These are phyloP conservation scores for Antedon mediterranea DNA, from an alignment of 53 echinoderm and acorn worm species.

Conservation along the genomic window DNA sequence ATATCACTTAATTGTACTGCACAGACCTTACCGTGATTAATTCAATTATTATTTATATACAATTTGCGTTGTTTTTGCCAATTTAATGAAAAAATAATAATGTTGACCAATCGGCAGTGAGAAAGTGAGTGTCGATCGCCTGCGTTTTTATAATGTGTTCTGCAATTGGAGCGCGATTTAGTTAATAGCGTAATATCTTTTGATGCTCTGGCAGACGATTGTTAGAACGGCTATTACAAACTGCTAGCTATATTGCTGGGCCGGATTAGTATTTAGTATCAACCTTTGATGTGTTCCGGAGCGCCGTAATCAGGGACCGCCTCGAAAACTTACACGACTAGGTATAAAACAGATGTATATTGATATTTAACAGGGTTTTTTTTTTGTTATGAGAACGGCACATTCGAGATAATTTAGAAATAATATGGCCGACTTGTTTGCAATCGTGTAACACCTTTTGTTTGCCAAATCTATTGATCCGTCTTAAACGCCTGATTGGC, in stretches of 20 bases:
- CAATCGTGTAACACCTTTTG: background rate
- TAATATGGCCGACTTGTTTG: background rate
- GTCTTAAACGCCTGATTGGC: background rate
- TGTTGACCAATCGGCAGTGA: background rate
- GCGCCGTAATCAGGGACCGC: background rate
- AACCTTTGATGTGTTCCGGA: slow-evolving; percentile 1
- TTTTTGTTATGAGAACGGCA: background rate
- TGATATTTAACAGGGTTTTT: background rate
- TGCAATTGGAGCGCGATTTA: background rate
- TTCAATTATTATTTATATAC: no score
- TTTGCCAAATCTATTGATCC: background rate
- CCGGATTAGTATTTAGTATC: background rate
- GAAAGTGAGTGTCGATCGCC: background rate
- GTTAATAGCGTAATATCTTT: background rate
- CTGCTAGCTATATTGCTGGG: background rate
- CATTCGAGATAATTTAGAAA: background rate
- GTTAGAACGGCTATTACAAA: background rate
- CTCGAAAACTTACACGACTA: background rate
- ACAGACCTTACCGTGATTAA: no score
- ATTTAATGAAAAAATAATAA: no score
- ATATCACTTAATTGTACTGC: no score
- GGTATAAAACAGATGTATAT: background rate
- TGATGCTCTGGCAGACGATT: background rate
- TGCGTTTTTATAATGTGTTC: background rate
- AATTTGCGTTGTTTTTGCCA: no score